phyloP scores from a whole-genome alignment of 2,797 vertebrate species.

The Pteropus rufus region DNA sequence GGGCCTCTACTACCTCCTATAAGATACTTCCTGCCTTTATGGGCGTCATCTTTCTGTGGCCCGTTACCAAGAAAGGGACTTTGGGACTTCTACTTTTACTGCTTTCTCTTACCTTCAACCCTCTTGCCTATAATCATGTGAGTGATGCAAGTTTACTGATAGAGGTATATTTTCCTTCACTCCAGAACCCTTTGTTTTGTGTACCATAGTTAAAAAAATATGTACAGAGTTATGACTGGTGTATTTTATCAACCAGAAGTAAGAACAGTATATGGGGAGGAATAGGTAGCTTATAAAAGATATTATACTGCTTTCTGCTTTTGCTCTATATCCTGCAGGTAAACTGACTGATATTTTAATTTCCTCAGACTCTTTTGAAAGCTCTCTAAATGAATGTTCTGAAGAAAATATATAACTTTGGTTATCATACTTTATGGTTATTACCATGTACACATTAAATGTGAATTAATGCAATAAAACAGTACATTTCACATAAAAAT shows the following conservation, averaged over 20 bases:
- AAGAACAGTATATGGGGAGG: slow-evolving; percentile 66
- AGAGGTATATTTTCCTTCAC: slow-evolving; percentile 59
- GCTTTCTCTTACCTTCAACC: slow-evolving; percentile 2
- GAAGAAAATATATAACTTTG: slow-evolving; percentile 85
- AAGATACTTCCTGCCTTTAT: slow-evolving; percentile 49
- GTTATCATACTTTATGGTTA: slow-evolving; percentile 86
- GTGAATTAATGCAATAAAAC: slow-evolving; percentile 88
- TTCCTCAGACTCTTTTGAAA: slow-evolving; percentile 82
- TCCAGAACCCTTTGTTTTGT: slow-evolving; percentile 75
- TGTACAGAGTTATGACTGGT: slow-evolving; percentile 75
- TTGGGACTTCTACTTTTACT: slow-evolving; percentile 23
- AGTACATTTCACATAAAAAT: slow-evolving; percentile 87
- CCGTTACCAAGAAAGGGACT: slow-evolving; percentile 48
- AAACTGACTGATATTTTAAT: slow-evolving; percentile 86
- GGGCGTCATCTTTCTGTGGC: slow-evolving; percentile 53
- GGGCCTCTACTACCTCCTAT: slow-evolving; percentile 28
- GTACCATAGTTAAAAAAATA: slow-evolving; percentile 72
- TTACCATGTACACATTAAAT: slow-evolving; percentile 87
- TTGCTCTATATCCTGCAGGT: slow-evolving; percentile 81
- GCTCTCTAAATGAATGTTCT: slow-evolving; percentile 85
- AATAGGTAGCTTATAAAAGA: slow-evolving; percentile 78
- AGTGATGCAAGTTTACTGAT: slow-evolving; percentile 59
- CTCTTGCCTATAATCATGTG: slow-evolving; percentile 33
- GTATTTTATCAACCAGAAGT: slow-evolving; percentile 79
- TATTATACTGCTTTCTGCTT: slow-evolving; percentile 74